Conservation (phyloP, 1,140 invertebrate genomes). For the Agrilus planipennis region DNA sequence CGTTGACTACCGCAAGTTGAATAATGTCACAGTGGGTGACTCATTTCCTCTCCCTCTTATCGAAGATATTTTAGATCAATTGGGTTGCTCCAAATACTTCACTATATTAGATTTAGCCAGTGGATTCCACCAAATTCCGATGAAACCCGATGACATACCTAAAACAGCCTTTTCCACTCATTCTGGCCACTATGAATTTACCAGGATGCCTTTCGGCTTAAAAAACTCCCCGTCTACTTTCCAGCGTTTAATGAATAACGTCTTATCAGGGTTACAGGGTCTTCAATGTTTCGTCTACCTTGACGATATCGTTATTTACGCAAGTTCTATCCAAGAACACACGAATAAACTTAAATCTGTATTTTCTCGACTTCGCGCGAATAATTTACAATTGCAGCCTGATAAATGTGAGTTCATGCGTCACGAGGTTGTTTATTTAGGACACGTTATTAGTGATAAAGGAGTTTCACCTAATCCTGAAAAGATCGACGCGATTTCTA, state of each 20-base stretch:
- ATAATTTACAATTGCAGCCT: slow-evolving; percentile 20
- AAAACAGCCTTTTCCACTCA: slow-evolving; percentile 29
- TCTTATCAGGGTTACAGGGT: background rate
- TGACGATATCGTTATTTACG: slow-evolving; percentile 16
- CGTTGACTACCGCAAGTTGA: too few species aligned
- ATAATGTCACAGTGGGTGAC: too few species aligned
- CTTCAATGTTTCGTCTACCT: background rate
- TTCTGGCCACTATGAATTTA: slow-evolving; percentile 22
- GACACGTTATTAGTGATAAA: slow-evolving; percentile 9
- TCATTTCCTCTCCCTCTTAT: too few species aligned
- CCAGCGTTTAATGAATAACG: slow-evolving; percentile 10
- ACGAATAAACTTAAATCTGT: slow-evolving; percentile 13
- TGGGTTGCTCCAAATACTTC: too few species aligned
- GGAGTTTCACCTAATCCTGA: background rate
- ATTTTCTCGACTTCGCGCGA: slow-evolving; percentile 14
- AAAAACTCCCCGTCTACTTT: slow-evolving; percentile 19
- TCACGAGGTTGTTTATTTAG: slow-evolving; percentile 16
- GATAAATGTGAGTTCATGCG: slow-evolving; percentile 20
- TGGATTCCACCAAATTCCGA: too few species aligned
- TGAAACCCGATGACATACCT: too few species aligned
- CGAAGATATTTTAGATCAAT: too few species aligned
- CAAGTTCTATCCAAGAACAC: slow-evolving; percentile 10
- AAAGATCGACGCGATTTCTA: background rate
- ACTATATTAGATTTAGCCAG: too few species aligned
- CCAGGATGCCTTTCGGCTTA: slow-evolving; percentile 16